phyloP scores from a whole-genome alignment of 1,140 invertebrate genomes.

The Acyrthosiphon pisum region DNA sequence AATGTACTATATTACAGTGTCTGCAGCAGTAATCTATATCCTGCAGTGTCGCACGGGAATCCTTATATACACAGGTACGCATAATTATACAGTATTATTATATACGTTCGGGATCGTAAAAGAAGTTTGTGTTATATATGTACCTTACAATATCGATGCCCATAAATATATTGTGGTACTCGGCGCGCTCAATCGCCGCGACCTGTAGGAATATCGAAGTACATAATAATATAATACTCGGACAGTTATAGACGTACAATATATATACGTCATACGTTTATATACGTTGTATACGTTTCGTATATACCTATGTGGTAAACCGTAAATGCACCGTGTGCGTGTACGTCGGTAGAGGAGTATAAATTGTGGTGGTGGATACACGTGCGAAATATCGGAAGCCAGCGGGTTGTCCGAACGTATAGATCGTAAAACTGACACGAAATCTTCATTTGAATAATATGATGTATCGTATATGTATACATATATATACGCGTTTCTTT shows the following conservation, averaged over 20 bases:
- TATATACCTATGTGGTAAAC: too few species aligned
- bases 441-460: not conserved
- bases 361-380: not conserved
- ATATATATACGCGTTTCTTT: not conserved
- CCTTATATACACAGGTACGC: not conserved
- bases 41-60: not conserved
- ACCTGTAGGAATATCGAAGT: not conserved
- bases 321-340: too few species aligned
- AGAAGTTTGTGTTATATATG: not conserved
- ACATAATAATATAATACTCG: not conserved
- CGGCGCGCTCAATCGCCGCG: not conserved
- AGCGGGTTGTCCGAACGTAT: slow-evolving; percentile 1
- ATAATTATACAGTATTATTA: not conserved
- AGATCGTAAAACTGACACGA: slow-evolving; percentile 8
- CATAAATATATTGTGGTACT: slow-evolving; percentile 8
- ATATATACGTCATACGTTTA: too few species aligned
- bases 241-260: not conserved
- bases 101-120: not conserved
- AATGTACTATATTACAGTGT: too few species aligned
- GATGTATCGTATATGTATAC: too few species aligned
- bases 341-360: too few species aligned
- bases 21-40: not conserved
- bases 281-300: too few species aligned
- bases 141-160: not conserved
- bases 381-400: not conserved